Conservation (phyloP, 2,888 invertebrate species). For the Eristalinus sepulchralis region DNA sequence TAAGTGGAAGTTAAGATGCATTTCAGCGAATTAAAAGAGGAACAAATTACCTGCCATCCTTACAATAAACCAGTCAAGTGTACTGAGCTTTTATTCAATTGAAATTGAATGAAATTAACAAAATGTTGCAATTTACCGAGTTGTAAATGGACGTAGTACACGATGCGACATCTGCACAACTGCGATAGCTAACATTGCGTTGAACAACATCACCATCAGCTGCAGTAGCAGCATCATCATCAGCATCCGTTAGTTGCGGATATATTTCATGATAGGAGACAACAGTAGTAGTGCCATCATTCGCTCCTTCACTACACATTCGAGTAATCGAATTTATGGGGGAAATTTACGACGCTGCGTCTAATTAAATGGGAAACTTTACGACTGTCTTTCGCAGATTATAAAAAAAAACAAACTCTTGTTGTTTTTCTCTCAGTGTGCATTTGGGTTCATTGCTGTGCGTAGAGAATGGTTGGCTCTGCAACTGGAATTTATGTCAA, state of each 20-base stretch:
- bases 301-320: neutral
- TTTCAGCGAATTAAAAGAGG: constrained; percentile 58
- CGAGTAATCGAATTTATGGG: constrained; percentile 62
- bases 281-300: constrained; percentile 6
- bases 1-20: constrained; percentile 62
- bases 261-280: constrained; percentile 13
- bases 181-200: neutral
- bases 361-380: constrained; percentile 67
- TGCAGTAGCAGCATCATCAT: neutral
- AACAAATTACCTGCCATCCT: constrained; percentile 50
- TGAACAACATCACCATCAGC: neutral
- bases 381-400: constrained; percentile 59
- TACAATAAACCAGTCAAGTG: constrained; percentile 44
- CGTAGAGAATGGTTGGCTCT: too few species aligned
- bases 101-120: constrained; percentile 61
- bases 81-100: constrained; percentile 61
- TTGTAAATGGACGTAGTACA: constrained; percentile 27
- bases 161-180: constrained; percentile 32
- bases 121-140: constrained; percentile 60
- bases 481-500: too few species aligned
- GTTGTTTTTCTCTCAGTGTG: neutral
- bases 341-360: constrained; percentile 63
- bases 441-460: neutral
- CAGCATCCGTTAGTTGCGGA: constrained; percentile 40
- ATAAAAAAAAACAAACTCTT: constrained; percentile 48